These are phyloP conservation scores for Engystomops pustulosus DNA, from an alignment of 2,113 vertebrate species.

Conservation along the genomic window DNA sequence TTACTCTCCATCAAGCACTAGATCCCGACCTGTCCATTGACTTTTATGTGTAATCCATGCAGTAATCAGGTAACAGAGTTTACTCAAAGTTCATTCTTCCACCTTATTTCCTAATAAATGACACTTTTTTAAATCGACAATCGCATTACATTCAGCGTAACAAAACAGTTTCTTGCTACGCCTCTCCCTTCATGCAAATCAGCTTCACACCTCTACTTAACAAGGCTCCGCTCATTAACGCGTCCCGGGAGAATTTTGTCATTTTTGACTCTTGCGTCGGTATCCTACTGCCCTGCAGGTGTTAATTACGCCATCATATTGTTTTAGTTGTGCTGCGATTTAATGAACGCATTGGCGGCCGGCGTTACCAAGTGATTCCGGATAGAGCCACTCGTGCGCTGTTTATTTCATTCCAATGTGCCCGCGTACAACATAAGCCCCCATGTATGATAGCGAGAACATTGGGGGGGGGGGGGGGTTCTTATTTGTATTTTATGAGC, in stretches of 20 bases:
- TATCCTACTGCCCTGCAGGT: neutral
- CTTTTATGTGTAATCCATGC: no score
- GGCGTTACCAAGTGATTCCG: neutral
- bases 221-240: neutral
- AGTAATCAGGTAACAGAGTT: no score
- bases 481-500: constrained; percentile 46
- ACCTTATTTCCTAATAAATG: constrained; percentile 8
- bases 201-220: constrained; percentile 12
- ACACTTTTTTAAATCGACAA: no score
- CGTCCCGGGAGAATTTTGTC: neutral
- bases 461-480: neutral
- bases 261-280: neutral
- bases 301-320: constrained; percentile 17
- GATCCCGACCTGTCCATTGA: no score
- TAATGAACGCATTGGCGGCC: constrained; percentile 15
- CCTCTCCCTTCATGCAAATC: neutral
- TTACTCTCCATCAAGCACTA: no score
- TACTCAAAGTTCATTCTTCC: neutral
- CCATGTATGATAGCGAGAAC: constrained; percentile 6
- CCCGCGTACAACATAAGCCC: neutral
- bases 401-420: neutral
- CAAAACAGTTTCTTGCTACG: neutral
- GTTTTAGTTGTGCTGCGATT: neutral
- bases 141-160: neutral
- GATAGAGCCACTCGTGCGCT: neutral